A percentile compares a stretch with the other conserved stretches of the same genome.
phyloP scores from a whole-genome alignment of 2,888 invertebrate genomes.

The Cheilosia impressa region DNA sequence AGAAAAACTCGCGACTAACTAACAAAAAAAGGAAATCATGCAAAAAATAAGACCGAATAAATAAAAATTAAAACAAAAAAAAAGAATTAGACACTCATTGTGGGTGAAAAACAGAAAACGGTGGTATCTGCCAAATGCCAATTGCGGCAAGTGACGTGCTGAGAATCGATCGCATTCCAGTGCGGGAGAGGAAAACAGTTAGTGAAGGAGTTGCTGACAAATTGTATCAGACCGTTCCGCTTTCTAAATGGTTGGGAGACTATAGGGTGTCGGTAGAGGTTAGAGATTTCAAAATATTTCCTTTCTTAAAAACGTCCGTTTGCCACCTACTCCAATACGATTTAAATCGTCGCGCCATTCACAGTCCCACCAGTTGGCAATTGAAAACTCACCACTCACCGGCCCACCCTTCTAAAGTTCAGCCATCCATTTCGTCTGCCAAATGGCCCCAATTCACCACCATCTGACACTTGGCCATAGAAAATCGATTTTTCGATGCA shows the following conservation, averaged over 20 bases:
- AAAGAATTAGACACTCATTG: constrained; percentile 45
- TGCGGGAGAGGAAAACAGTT: constrained; percentile 39
- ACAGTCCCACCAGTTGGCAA: neutral
- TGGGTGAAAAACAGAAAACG: constrained; percentile 8
- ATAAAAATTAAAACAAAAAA: constrained; percentile 24
- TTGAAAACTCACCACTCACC: constrained; percentile 34
- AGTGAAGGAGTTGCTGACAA: constrained; percentile 3
- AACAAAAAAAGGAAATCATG: neutral
- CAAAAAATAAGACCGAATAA: constrained; percentile 13
- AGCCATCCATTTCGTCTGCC: constrained; percentile 17
- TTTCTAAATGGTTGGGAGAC: no score
- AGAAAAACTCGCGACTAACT: constrained; percentile 12
- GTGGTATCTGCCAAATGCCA: constrained; percentile 8
- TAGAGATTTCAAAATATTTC: no score
- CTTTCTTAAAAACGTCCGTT: neutral
- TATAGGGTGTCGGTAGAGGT: constrained; percentile 9
- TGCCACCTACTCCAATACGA: neutral
- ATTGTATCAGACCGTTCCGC: constrained; percentile 2
- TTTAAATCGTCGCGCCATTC: constrained; percentile 26
- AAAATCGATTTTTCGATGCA: constrained; percentile 81
- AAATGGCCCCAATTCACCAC: constrained; percentile 56
- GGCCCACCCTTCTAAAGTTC: neutral
- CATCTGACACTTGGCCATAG: constrained; percentile 68
- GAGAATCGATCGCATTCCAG: neutral
- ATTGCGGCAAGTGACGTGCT: constrained; percentile 20